phyloP scores from a whole-genome alignment of 2,113 vertebrate species.

The Catagonus wagneri region DNA sequence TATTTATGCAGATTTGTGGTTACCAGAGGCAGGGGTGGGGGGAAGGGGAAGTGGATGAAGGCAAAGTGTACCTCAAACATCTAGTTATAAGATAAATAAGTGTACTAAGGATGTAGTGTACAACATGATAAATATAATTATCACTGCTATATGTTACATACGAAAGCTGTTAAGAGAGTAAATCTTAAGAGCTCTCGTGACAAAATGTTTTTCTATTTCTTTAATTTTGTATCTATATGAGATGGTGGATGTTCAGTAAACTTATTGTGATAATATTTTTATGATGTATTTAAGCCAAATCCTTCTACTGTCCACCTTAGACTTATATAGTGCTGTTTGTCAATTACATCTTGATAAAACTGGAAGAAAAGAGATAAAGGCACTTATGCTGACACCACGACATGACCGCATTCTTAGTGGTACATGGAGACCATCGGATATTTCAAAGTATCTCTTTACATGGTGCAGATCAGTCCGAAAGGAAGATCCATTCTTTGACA shows the following conservation, averaged over 20 bases:
- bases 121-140: not conserved
- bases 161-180: not conserved
- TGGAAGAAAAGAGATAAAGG: not conserved
- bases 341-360: not conserved
- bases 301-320: not conserved
- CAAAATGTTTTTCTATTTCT: not conserved
- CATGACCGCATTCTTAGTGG: not conserved
- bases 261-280: not conserved
- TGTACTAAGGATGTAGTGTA: not conserved
- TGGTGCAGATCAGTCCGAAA: not conserved
- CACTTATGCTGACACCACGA: not conserved
- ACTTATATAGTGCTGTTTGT: not conserved
- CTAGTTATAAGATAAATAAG: not conserved
- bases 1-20: not conserved
- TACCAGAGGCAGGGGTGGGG: not conserved
- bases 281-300: not conserved
- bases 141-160: not conserved
- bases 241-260: not conserved
- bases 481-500: not conserved
- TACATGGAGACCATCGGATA: not conserved
- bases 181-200: not conserved
- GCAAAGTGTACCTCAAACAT: not conserved
- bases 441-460: not conserved
- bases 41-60: not conserved
- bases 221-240: not conserved